Evolutionary conservation across 2,113 vertebrate species (phyloP).

Genomic region (Labeo rohita): DNA sequence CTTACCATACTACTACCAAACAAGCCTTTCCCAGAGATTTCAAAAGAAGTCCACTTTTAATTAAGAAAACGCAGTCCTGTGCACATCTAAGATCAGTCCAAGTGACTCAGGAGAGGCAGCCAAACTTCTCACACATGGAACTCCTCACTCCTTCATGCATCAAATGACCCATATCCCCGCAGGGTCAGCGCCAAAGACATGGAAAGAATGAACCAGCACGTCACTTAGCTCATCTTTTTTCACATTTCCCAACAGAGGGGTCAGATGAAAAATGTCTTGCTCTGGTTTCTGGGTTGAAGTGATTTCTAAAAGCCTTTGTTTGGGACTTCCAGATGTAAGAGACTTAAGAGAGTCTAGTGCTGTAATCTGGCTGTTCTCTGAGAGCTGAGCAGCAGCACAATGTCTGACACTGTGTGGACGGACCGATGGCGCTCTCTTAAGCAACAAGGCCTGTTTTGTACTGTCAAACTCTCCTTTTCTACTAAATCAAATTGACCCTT

Average conservation of each 20-base stretch:
- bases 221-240: constrained; percentile 32
- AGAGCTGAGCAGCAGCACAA: constrained; percentile 57
- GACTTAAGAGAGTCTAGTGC: constrained; percentile 43
- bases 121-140: constrained; percentile 43
- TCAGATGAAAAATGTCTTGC: constrained; percentile 51
- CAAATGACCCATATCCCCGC: constrained; percentile 44
- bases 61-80: constrained; percentile 21
- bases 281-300: constrained; percentile 48
- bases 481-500: constrained; percentile 56
- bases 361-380: constrained; percentile 16
- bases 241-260: constrained; percentile 37
- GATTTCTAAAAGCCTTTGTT: constrained; percentile 66
- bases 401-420: constrained; percentile 60
- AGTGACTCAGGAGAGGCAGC: constrained; percentile 25
- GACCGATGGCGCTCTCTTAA: constrained; percentile 41
- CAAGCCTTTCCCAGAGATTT: background rate
- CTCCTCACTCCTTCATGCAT: constrained; percentile 55
- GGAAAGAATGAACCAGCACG: constrained; percentile 47
- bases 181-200: constrained; percentile 41
- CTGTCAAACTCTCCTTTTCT: constrained; percentile 42
- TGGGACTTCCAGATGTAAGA: constrained; percentile 55
- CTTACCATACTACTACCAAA: constrained; percentile 65
- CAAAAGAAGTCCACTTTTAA: background rate
- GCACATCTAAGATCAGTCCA: constrained; percentile 21
- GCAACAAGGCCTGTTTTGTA: constrained; percentile 71